Evolutionary conservation across 2,888 invertebrate species (phyloP).

Genomic region (Chrysolina haemoptera): DNA sequence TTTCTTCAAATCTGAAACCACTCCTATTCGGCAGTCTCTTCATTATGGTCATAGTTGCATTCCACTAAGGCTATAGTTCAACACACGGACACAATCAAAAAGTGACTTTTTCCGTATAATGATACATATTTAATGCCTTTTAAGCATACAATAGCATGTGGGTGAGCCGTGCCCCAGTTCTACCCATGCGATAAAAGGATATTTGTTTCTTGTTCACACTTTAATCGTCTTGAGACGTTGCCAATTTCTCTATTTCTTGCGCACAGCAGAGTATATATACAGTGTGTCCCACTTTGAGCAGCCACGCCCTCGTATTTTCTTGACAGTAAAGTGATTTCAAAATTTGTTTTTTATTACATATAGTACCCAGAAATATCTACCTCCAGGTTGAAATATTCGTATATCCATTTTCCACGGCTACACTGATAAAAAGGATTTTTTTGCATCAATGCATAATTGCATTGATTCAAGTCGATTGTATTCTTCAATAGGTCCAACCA

Average conservation of each 20-base stretch:
- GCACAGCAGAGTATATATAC: not conserved
- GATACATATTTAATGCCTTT: slow-evolving; percentile 44
- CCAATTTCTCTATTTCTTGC: not conserved
- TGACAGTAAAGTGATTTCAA: no score
- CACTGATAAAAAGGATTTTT: no score
- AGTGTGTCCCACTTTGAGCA: no score
- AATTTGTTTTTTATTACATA: no score
- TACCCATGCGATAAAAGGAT: slow-evolving; percentile 22
- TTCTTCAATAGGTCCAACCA: no score
- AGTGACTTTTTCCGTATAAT: slow-evolving; percentile 32
- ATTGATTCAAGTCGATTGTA: no score
- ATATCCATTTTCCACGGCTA: no score
- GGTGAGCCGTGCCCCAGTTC: slow-evolving; percentile 46
- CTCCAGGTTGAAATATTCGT: no score
- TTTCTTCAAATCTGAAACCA: slow-evolving; percentile 16
- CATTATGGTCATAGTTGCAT: slow-evolving; percentile 30
- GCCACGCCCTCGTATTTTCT: no score
- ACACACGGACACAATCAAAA: slow-evolving; percentile 21
- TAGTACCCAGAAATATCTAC: no score
- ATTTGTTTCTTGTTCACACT: slow-evolving; percentile 7
- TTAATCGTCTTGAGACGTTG: not conserved
- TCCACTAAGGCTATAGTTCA: slow-evolving; percentile 27
- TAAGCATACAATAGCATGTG: slow-evolving; percentile 46
- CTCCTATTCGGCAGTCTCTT: slow-evolving; percentile 25
- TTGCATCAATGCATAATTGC: no score